Base-by-base conservation (phyloP, 2,888 invertebrate species). In the Plebejus melissa region DNA sequence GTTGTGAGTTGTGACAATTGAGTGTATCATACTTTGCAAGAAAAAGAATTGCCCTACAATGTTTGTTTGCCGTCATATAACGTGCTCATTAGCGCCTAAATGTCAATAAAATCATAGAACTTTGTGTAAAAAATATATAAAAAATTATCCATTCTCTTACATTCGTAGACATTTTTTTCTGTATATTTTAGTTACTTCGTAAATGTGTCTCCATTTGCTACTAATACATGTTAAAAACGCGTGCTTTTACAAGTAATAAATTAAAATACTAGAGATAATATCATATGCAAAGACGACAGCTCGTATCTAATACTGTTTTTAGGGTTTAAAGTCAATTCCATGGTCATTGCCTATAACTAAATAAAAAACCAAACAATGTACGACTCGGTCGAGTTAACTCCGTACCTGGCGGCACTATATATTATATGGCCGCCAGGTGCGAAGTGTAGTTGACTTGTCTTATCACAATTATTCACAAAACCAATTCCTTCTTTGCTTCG, bases 221-320 rank as follows among this genome's bases (percentile, higher is more conserved):
- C 58, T 65, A 7, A 28, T 28, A 65, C 60, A 65, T n/a, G 22
- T 58, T 22, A 57, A 60, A 60, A 60, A 16, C 16, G 65, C 32
- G 32, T 65, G 65, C 32, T 2, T 16, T 65, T 65, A 32, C 2
- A 22, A 65, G 22, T 16, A 13, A 65, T 65, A 36, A 32, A 36
- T 60, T 13, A 32, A 5, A 65, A 32, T 32, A 4, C 4, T 65
- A 65, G 1, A 36, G 4, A 13, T 28, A 60, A 9, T 13, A 16
- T 36, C 5, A 32, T 65, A 60, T 65, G 16, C 65, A 36, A 65
- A 65, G 32, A 65, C 65, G 65, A 65, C 32, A 65, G 65, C 65
- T 36, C 5, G 13, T 65, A 13, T 36, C 28, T 16, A 65, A 65
- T 65, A 65, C 60, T 28, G 32, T 32, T 65, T 60, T 65, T 65